These are phyloP conservation scores for Danio jaintianensis DNA, from an alignment of 2,797 vertebrate species.

Conservation along the genomic window DNA sequence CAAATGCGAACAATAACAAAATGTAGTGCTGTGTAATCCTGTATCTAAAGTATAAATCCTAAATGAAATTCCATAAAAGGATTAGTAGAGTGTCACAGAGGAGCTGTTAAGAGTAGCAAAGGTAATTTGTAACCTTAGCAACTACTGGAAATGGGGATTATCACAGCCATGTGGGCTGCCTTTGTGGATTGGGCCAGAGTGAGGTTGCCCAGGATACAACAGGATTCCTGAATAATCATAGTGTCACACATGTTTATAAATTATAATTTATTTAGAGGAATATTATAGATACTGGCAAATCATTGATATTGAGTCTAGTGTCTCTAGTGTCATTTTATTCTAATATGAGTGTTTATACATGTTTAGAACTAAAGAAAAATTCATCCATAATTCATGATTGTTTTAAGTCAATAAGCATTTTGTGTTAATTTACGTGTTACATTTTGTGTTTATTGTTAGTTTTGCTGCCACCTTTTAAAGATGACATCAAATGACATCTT, in stretches of 20 bases:
- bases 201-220: conserved; percentile 63
- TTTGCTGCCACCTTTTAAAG: neutral
- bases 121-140: conserved; percentile 98
- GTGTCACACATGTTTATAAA: conserved; percentile 37
- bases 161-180: conserved; percentile 85
- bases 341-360: neutral
- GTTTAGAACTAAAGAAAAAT: neutral
- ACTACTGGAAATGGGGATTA: conserved; percentile 95
- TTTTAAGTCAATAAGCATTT: neutral
- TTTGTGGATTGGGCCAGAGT: conserved; percentile 77
- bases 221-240: conserved; percentile 55
- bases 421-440: neutral
- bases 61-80: conserved; percentile 85
- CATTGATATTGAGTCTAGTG: neutral
- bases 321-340: neutral
- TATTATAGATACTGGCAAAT: conserved; percentile 3
- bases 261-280: conserved; percentile 40
- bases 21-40: conserved; percentile 73
- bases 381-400: no score
- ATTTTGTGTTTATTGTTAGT: neutral
- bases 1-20: conserved; percentile 69
- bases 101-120: conserved; percentile 92
- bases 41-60: conserved; percentile 83
- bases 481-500: neutral
- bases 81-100: conserved; percentile 88